Conservation (phyloP, 2,113 vertebrate species). For the Charadrius vociferus region DNA sequence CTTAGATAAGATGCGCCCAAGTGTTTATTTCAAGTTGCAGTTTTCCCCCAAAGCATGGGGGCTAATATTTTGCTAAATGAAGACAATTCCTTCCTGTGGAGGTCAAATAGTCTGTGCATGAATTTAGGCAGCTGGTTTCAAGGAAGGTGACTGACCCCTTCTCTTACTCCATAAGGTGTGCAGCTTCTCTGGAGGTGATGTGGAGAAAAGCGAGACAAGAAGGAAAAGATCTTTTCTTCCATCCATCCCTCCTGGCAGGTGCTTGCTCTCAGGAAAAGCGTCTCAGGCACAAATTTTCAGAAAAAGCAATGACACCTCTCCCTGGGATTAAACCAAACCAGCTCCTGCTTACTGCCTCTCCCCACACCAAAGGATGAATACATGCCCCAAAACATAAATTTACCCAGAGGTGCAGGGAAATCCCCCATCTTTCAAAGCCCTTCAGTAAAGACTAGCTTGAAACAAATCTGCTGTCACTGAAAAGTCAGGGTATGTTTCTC, state of each 20-base stretch:
- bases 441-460: neutral
- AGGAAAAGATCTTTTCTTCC: neutral
- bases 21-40: neutral
- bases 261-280: neutral
- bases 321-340: neutral
- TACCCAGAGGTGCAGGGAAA: neutral
- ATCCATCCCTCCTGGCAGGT: neutral
- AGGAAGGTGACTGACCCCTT: neutral
- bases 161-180: neutral
- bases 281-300: neutral
- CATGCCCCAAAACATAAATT: neutral
- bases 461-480: neutral
- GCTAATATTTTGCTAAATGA: neutral
- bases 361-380: neutral
- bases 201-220: neutral
- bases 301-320: neutral
- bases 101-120: neutral
- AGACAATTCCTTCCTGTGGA: neutral
- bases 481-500: neutral
- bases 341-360: neutral
- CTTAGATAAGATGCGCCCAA: neutral
- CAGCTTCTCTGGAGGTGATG: neutral
- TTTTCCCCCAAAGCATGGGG: neutral
- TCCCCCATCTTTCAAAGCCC: neutral
- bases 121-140: neutral